A percentile compares a stretch with the other conserved stretches of the same genome.
Evolutionary conservation across 1,140 invertebrate species (phyloP).

Genomic region (Lepeophtheirus salmonis): DNA sequence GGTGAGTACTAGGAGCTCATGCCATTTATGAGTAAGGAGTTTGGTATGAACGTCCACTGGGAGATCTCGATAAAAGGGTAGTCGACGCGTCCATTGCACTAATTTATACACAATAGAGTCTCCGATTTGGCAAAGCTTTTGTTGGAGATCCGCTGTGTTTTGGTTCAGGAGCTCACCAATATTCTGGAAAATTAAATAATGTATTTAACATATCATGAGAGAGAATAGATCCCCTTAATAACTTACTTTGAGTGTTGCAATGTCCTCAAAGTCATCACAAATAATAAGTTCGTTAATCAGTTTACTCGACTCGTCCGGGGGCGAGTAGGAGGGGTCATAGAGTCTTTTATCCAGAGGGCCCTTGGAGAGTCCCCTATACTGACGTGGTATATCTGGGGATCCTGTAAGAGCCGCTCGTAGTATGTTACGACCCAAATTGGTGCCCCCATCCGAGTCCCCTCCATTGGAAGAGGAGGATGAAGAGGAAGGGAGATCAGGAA

Average conservation of each 20-base stretch:
- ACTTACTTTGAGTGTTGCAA: conserved; percentile 52
- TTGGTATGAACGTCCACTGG: conserved; percentile 79
- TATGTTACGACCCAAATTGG: neutral
- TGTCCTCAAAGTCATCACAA: conserved; percentile 86
- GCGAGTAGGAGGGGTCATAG: neutral
- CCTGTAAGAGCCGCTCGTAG: conserved; percentile 54
- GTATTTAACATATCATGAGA: conserved; percentile 17
- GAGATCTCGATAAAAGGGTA: conserved; percentile 87
- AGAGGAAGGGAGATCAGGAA: neutral
- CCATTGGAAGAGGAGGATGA: conserved; percentile 5
- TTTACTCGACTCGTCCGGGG: neutral
- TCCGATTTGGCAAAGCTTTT: conserved; percentile 80
- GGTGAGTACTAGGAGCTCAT: conserved; percentile 78
- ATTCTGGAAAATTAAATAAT: conserved; percentile 41
- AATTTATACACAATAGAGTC: conserved; percentile 90
- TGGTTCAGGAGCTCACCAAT: conserved; percentile 72
- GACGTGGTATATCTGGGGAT: conserved; percentile 48
- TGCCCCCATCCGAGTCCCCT: neutral
- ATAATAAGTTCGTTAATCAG: conserved; percentile 79
- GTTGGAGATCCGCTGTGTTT: conserved; percentile 60
- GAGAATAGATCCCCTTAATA: neutral
- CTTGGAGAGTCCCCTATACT: conserved; percentile 43
- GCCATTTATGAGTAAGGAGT: conserved; percentile 90
- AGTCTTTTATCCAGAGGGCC: conserved; percentile 35
- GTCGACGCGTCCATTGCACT: conserved; percentile 90